phyloP scores from a whole-genome alignment of 2,113 vertebrate genomes.

The Istiophorus platypterus region DNA sequence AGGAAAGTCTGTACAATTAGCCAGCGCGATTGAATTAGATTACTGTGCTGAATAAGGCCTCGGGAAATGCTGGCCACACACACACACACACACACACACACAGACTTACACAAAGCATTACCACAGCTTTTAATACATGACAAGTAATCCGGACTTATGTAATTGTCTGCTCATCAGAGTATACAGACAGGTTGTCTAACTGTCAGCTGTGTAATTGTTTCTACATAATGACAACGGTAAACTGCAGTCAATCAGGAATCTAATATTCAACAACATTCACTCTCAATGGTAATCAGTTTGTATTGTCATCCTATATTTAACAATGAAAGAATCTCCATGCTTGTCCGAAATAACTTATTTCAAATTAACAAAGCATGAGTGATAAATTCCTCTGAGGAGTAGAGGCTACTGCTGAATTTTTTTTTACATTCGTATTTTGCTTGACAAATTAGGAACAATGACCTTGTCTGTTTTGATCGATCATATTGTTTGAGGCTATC shows the following conservation, averaged over 20 bases:
- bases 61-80: constrained; percentile 50
- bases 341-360: constrained; percentile 22
- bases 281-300: constrained; percentile 48
- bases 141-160: constrained; percentile 62
- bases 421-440: constrained; percentile 1
- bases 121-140: constrained; percentile 48
- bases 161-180: constrained; percentile 51
- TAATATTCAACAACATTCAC: constrained; percentile 47
- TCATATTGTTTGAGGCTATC: neutral
- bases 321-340: neutral
- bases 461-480: constrained; percentile 15
- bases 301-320: constrained; percentile 34
- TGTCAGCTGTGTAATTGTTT: constrained; percentile 56
- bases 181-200: constrained; percentile 52
- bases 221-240: constrained; percentile 40
- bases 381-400: constrained; percentile 13
- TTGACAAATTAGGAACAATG: constrained; percentile 14
- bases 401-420: constrained; percentile 2
- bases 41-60: constrained; percentile 56
- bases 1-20: constrained; percentile 60
- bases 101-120: constrained; percentile 22
- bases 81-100: constrained; percentile 29
- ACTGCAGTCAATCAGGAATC: constrained; percentile 45
- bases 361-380: constrained; percentile 15
- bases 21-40: constrained; percentile 57